A percentile compares a stretch with the other conserved stretches of the same genome.
Conservation (phyloP, 2,113 vertebrate genomes). For the Lates calcarifer region DNA sequence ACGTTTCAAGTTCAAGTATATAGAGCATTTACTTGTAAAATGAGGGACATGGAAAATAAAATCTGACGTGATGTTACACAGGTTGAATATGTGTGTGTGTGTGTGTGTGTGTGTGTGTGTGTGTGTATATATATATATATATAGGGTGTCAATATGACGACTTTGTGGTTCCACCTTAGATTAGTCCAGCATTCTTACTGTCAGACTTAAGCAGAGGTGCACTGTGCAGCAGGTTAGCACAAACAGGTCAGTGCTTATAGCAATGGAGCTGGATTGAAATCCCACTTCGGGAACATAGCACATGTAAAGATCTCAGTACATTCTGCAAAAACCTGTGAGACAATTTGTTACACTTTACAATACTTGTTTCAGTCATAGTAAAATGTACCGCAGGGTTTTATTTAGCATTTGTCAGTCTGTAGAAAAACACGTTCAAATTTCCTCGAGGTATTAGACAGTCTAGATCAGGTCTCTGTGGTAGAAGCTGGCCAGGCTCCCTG, state of each 20-base stretch:
- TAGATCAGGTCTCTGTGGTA: slow-evolving; percentile 2
- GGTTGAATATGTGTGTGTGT: too few species aligned
- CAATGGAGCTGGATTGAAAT: slow-evolving; percentile 28
- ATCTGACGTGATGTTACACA: neutral
- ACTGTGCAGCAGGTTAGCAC: slow-evolving; percentile 6
- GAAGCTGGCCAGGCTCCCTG: slow-evolving; percentile 39
- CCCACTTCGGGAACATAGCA: neutral
- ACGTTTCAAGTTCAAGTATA: neutral
- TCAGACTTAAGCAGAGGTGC: neutral
- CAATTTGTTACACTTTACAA: neutral
- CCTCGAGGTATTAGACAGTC: neutral
- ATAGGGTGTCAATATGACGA: neutral
- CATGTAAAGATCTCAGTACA: slow-evolving; percentile 24
- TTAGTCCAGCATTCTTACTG: slow-evolving; percentile 3
- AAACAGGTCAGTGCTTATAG: slow-evolving; percentile 26
- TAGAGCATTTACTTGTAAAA: neutral
- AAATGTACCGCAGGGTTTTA: slow-evolving; percentile 8
- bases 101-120: too few species aligned
- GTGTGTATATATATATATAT: neutral
- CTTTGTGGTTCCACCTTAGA: neutral
- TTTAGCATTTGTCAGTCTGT: neutral
- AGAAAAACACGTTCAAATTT: neutral
- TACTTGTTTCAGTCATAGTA: neutral
- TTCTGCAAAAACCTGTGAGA: slow-evolving; percentile 21
- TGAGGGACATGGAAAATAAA: neutral